Evolutionary conservation across 2,113 vertebrate species (phyloP).

Genomic region (Ammodytes marinus): DNA sequence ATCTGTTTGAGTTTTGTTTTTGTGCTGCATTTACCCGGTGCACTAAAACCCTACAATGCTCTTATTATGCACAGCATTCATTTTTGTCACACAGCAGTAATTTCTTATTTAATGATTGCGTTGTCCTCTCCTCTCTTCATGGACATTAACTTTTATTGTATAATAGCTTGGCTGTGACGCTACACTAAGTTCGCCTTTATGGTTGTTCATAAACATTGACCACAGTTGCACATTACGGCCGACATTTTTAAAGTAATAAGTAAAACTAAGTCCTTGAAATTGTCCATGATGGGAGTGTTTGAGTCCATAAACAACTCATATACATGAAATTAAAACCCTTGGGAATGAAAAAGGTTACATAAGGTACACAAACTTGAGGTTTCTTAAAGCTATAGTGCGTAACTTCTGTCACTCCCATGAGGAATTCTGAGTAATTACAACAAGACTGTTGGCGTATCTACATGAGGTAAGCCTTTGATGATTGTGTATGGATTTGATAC

Average conservation of each 20-base stretch:
- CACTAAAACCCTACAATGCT: conserved; percentile 37
- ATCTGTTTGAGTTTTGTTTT: conserved; percentile 31
- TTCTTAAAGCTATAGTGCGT: not conserved
- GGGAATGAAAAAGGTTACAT: conserved; percentile 12
- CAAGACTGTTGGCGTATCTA: too few species aligned
- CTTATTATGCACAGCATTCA: conserved; percentile 60
- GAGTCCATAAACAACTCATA: conserved; percentile 10
- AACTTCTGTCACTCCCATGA: too few species aligned
- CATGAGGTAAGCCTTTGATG: too few species aligned
- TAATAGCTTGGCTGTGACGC: conserved; percentile 77
- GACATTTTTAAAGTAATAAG: conserved; percentile 72
- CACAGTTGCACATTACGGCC: conserved; percentile 63
- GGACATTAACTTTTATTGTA: conserved; percentile 84
- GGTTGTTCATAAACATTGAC: conserved; percentile 80
- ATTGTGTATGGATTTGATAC: too few species aligned
- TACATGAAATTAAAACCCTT: conserved; percentile 31
- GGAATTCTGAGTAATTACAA: too few species aligned
- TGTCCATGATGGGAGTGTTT: conserved; percentile 19
- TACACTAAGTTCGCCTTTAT: conserved; percentile 79
- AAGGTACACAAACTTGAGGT: not conserved
- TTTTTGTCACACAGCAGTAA: conserved; percentile 74
- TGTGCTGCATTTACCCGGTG: conserved; percentile 35
- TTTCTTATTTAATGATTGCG: conserved; percentile 77
- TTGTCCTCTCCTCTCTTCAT: conserved; percentile 75
- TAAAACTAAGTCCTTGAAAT: conserved; percentile 76